Evolutionary conservation across 2,113 vertebrate genomes (phyloP).

Genomic region (Odobenus rosmarus): DNA sequence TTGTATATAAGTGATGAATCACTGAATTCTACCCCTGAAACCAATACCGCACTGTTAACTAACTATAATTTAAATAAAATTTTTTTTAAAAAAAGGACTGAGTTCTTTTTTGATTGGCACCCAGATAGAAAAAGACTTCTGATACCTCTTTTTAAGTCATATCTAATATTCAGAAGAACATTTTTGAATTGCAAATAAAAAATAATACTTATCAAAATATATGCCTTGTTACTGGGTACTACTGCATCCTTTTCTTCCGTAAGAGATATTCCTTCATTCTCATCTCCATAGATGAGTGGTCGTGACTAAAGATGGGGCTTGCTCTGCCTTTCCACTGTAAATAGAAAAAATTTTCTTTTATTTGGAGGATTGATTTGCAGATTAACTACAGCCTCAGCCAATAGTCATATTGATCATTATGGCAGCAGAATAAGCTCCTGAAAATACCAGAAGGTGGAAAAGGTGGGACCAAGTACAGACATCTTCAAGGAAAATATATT

Average conservation of each 20-base stretch:
- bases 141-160: neutral
- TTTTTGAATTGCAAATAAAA: slow-evolving; percentile 51
- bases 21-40: neutral
- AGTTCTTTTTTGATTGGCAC: neutral
- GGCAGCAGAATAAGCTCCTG: neutral
- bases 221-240: neutral
- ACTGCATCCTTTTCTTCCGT: neutral
- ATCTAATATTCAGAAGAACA: slow-evolving; percentile 32
- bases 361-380: neutral
- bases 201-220: neutral
- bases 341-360: neutral
- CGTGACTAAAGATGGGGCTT: neutral
- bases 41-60: neutral
- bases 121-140: neutral
- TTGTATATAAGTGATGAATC: neutral
- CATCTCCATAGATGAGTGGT: neutral
- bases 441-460: slow-evolving; percentile 47
- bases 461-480: neutral
- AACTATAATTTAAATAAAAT: neutral
- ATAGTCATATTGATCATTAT: neutral
- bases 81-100: neutral
- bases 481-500: neutral
- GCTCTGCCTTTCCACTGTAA: neutral
- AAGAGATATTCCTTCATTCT: neutral
- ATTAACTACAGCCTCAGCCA: neutral